These are phyloP conservation scores for Cheilosia grossa DNA, from an alignment of 2,888 invertebrate genomes.

Conservation along the genomic window DNA sequence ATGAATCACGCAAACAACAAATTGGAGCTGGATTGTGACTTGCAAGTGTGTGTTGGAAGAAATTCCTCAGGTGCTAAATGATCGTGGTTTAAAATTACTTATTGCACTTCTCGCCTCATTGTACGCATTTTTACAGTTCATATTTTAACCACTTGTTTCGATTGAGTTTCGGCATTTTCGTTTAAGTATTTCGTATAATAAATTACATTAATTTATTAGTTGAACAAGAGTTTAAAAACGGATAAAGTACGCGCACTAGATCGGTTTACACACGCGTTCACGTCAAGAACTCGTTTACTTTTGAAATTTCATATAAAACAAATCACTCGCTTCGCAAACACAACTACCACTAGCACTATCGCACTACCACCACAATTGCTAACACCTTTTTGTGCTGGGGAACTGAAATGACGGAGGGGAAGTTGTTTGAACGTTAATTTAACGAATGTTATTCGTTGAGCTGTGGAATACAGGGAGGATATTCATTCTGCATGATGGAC, in stretches of 20 bases:
- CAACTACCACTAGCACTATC: constrained; percentile 11
- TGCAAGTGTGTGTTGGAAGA: constrained; percentile 56
- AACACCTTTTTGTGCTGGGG: constrained; percentile 51
- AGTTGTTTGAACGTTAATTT: constrained; percentile 56
- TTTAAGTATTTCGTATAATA: constrained; percentile 22
- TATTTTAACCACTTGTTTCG: constrained; percentile 19
- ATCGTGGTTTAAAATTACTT: constrained; percentile 47
- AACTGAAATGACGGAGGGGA: constrained; percentile 66
- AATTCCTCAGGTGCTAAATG: constrained; percentile 70
- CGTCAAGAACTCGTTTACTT: constrained; percentile 78
- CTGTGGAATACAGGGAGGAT: constrained; percentile 12
- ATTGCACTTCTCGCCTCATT: constrained; percentile 40
- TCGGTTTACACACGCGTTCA: constrained; percentile 75
- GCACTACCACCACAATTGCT: neutral
- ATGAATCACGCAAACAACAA: constrained; percentile 65
- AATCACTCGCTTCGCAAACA: constrained; percentile 36
- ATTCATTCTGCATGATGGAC: neutral
- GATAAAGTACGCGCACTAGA: constrained; percentile 59
- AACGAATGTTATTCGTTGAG: constrained; percentile 66
- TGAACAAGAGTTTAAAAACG: constrained; percentile 42
- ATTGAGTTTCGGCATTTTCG: constrained; percentile 39
- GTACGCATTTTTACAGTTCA: constrained; percentile 19
- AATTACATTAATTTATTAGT: constrained; percentile 34
- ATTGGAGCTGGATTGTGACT: constrained; percentile 41
- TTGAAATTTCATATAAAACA: constrained; percentile 55